Evolutionary conservation across 2,797 vertebrate genomes (phyloP).

Genomic region (Eulemur coronatus): DNA sequence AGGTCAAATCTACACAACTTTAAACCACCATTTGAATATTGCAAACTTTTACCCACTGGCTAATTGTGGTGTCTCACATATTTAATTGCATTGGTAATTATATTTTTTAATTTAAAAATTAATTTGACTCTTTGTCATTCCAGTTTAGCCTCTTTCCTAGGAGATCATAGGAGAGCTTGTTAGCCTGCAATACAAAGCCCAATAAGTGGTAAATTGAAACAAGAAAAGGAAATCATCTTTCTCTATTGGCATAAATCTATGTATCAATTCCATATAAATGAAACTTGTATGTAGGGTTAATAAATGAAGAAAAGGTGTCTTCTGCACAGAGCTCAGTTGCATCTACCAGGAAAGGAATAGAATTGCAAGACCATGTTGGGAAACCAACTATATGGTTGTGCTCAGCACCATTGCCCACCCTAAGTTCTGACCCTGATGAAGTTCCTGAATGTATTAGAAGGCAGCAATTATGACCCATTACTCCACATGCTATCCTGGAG

Average conservation of each 20-base stretch:
- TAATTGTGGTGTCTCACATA: background rate
- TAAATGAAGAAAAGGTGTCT: background rate
- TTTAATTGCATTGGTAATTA: background rate
- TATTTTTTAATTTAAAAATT: background rate
- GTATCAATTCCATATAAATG: background rate
- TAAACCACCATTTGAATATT: background rate
- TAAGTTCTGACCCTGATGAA: background rate
- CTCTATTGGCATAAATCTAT: background rate
- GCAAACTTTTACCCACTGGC: background rate
- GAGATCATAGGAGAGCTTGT: background rate
- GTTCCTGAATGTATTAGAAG: background rate
- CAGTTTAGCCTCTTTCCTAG: background rate
- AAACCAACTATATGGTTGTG: background rate
- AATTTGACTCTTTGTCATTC: background rate
- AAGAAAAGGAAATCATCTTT: background rate
- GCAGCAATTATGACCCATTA: background rate
- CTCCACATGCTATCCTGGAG: background rate
- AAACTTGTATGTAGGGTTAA: background rate
- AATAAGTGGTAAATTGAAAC: background rate
- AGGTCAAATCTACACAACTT: background rate
- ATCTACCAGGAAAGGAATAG: background rate
- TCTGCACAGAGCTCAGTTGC: background rate
- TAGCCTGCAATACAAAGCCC: background rate
- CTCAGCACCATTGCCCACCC: background rate
- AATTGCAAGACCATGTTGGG: background rate